phyloP scores from a whole-genome alignment of 2,797 vertebrate genomes.

The Dromococcyx pavoninus region DNA sequence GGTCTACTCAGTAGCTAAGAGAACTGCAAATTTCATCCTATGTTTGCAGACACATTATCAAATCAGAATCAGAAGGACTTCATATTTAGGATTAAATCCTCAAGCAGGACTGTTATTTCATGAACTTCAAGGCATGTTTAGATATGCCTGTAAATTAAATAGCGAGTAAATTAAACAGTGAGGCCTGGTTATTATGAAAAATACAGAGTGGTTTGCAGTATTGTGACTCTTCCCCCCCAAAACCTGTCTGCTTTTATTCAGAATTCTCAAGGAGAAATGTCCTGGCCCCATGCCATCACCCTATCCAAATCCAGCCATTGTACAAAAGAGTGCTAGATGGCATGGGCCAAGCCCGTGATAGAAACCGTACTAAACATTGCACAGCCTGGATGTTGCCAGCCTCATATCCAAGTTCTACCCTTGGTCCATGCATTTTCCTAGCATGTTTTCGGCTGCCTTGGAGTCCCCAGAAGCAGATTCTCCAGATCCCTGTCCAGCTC shows the following conservation, averaged over 20 bases:
- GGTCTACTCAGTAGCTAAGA: fast-evolving
- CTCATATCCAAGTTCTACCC: not conserved
- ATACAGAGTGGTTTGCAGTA: not conserved
- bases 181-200: not conserved
- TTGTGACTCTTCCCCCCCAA: not conserved
- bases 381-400: not conserved
- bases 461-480: not conserved
- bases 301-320: not conserved
- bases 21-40: not conserved
- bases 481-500: not conserved
- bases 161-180: not conserved
- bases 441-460: not conserved
- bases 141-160: not conserved
- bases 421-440: not conserved
- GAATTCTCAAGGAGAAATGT: not conserved
- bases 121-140: not conserved
- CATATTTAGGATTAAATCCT: not conserved
- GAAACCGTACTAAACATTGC: not conserved
- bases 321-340: not conserved
- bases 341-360: fast-evolving
- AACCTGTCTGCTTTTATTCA: not conserved
- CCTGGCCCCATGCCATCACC: not conserved
- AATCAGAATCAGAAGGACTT: not conserved
- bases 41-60: not conserved
- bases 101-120: fast-evolving